Percentiles rank a stretch among this genome's conserved stretches.
Evolutionary conservation across 2,888 invertebrate genomes (phyloP).

Genomic region (Tiliacea citrago): DNA sequence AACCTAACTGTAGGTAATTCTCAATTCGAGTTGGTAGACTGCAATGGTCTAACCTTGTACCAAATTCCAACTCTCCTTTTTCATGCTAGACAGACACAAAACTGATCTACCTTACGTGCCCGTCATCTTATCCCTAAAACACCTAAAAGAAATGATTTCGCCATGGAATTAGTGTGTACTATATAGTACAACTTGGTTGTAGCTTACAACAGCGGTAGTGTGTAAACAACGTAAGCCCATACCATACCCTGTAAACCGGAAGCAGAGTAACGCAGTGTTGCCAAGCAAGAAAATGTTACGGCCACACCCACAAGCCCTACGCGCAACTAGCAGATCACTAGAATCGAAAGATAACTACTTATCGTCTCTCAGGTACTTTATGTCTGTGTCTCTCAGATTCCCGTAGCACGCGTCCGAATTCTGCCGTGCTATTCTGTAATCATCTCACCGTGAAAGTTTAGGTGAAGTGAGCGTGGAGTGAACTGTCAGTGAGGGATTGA

Average conservation of each 20-base stretch:
- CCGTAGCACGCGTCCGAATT: neutral
- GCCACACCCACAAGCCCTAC: no score
- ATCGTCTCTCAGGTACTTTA: no score
- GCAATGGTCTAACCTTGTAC: neutral
- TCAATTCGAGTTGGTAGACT: neutral
- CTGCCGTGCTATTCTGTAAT: no score
- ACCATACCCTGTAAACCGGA: neutral
- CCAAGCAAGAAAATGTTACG: neutral
- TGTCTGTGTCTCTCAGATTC: neutral
- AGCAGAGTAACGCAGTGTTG: neutral
- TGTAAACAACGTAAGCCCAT: neutral
- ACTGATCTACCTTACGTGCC: neutral
- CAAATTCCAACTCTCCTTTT: neutral
- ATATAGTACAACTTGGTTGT: no score
- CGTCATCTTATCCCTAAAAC: neutral
- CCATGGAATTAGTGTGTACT: no score
- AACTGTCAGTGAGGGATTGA: no score
- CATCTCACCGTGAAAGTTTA: no score
- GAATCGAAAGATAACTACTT: neutral
- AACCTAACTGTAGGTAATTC: no score
- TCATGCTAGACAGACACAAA: no score
- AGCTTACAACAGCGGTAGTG: neutral
- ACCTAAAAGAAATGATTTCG: no score
- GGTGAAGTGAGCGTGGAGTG: no score
- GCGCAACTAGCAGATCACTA: neutral